Base-by-base conservation (phyloP, 2,797 vertebrate species). In the Chelidonichthys spinosus region DNA sequence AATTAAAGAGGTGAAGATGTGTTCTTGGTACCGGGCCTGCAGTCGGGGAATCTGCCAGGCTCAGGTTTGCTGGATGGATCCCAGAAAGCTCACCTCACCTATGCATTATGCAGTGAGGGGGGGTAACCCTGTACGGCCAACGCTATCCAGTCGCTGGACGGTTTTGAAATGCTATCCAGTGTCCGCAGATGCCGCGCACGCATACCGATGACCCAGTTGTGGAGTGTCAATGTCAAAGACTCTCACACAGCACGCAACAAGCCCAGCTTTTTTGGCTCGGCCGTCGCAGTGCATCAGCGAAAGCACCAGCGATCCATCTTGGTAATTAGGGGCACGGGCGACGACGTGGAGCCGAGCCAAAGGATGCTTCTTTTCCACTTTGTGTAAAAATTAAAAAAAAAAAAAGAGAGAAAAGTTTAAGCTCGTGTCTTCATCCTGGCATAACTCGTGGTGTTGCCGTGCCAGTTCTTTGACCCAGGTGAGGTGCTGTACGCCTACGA, bases 401-500 rank as follows among this genome's bases (percentile, higher is more conserved):
- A 25, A 25, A 25, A 25, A 25, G 2, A 2, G 2, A 25, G 25
- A 2, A 25, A 25, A 25, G 49, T 75, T 76, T 10, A 18, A 37
- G 35, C 61, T 76, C 15, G 0, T 53, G 15, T 44, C 4, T 43
- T 66, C 0, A 39, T 54, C 71, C 63, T 77, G 61, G 18, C 43
- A 0, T 76, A 58, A 70, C 69, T 5, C 18, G 25, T 44, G 8
- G 2, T 83, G 46, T 78, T 39, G 56, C 52, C 63, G 70, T 79
- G 52, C 71, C 93, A 97, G 97, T 97, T 97, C 86, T 98, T 98
- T 63, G 97, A 97, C 87, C 97, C 96, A 2, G 97, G 96, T 13
- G 96, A 97, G 85, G 97, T 98, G 72, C 94, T 98, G 62, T 98
- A 98, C 58, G 95, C 95, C 2, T 97, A 97, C 3, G 97, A 97